These are phyloP conservation scores for Fregetta grallaria DNA, from an alignment of 2,113 vertebrate species.

Conservation along the genomic window DNA sequence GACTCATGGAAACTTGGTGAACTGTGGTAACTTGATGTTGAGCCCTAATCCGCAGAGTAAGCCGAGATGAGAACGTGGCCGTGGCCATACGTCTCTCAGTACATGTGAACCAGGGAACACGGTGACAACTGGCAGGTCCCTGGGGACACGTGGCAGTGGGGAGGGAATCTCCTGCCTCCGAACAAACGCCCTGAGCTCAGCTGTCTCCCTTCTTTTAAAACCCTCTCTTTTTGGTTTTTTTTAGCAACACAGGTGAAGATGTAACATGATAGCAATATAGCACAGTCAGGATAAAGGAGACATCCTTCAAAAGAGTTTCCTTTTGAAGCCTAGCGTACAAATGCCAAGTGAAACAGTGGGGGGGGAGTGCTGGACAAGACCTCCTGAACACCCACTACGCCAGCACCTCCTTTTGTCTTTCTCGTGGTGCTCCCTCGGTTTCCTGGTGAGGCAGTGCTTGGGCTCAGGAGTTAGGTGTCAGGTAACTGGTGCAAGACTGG, in stretches of 20 bases:
- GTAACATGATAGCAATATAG: background rate
- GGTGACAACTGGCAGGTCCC: background rate
- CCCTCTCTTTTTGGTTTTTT: background rate
- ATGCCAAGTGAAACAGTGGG: background rate
- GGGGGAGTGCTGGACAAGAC: background rate
- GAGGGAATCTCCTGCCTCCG: background rate
- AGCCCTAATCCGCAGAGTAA: slow-evolving; percentile 18
- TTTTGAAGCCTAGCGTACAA: background rate
- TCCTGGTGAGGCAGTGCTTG: background rate
- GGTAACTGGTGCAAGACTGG: background rate
- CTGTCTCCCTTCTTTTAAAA: background rate
- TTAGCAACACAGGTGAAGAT: background rate
- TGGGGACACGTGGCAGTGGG: background rate
- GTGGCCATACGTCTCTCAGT: rapidly evolving
- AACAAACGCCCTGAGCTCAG: background rate
- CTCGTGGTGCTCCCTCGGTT: background rate
- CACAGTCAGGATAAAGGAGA: background rate
- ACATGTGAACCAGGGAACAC: background rate
- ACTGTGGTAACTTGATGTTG: background rate
- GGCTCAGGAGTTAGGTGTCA: background rate
- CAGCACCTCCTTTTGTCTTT: background rate
- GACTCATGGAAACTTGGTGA: slow-evolving; percentile 54
- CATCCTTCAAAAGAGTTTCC: background rate
- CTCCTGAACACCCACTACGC: background rate
- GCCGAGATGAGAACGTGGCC: background rate